Conservation (phyloP, 2,113 vertebrate species). For the Cynocephalus volans region DNA sequence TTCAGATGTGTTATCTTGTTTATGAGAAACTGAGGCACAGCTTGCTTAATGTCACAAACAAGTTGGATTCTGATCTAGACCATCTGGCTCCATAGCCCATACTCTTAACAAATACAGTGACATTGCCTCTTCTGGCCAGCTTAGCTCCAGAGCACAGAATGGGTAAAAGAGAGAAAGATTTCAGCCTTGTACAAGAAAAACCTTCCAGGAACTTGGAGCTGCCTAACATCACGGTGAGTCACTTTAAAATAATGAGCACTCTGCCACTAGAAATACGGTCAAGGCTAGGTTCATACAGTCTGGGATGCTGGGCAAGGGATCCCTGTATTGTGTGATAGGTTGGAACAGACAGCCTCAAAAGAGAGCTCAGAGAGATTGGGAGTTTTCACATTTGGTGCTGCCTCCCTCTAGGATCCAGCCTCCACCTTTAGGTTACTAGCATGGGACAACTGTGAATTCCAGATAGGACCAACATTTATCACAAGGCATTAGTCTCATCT, state of each 20-base stretch:
- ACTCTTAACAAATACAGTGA: background rate
- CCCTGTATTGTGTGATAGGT: too few relatives aligned
- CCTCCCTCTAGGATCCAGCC: background rate
- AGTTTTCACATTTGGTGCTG: background rate
- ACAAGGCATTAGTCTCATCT: background rate
- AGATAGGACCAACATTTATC: background rate
- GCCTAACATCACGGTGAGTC: background rate
- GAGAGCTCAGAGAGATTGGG: background rate
- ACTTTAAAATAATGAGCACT: background rate
- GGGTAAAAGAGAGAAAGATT: background rate
- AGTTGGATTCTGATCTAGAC: background rate
- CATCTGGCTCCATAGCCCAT: background rate
- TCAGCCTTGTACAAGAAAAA: background rate
- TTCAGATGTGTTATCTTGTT: background rate
- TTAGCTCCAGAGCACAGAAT: background rate
- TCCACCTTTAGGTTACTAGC: background rate
- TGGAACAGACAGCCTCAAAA: background rate
- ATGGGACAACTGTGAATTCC: background rate
- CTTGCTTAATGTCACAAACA: conserved; percentile 3
- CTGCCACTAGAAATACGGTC: background rate
- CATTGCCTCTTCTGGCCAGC: background rate
- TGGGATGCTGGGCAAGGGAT: background rate
- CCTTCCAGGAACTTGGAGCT: conserved; percentile 16
- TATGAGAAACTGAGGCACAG: conserved; percentile 17
- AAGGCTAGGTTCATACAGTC: background rate